Evolutionary conservation across 2,888 invertebrate species (phyloP).

Genomic region (Prosopocoilus inquinatus): DNA sequence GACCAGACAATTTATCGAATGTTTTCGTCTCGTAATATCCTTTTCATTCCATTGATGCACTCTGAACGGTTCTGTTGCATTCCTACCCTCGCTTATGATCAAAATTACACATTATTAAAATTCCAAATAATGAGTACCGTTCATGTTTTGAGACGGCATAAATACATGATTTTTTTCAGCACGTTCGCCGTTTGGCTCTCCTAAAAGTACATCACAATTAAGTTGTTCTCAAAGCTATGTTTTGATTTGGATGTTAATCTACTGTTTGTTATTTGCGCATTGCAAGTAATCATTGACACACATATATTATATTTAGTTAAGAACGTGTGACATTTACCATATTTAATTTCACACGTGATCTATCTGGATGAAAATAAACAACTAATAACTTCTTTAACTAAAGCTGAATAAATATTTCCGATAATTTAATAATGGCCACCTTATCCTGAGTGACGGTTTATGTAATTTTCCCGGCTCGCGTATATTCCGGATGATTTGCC

Average conservation of each 20-base stretch:
- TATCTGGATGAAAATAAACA: conserved; percentile 24
- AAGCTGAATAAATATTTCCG: conserved; percentile 21
- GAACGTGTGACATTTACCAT: conserved; percentile 27
- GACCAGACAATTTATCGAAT: conserved; percentile 37
- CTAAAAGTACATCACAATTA: no score
- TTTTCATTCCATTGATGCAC: conserved; percentile 1
- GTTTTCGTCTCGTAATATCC: conserved; percentile 19
- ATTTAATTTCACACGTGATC: conserved; percentile 30
- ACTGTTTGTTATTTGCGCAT: background rate
- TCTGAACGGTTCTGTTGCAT: no score
- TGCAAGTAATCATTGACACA: background rate
- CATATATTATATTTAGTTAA: background rate
- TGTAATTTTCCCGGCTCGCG: background rate
- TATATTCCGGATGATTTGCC: background rate
- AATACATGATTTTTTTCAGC: no score
- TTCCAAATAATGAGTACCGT: conserved; percentile 16
- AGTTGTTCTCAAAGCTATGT: no score
- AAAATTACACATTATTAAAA: conserved; percentile 50
- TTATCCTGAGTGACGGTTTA: background rate
- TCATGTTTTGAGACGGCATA: no score
- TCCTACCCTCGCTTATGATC: conserved; percentile 47
- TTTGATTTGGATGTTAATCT: no score
- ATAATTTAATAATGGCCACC: conserved; percentile 1
- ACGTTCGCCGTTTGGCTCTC: no score
- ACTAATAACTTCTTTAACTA: conserved; percentile 10